Conservation (phyloP, 2,797 vertebrate species). For the Lepus townsendii region DNA sequence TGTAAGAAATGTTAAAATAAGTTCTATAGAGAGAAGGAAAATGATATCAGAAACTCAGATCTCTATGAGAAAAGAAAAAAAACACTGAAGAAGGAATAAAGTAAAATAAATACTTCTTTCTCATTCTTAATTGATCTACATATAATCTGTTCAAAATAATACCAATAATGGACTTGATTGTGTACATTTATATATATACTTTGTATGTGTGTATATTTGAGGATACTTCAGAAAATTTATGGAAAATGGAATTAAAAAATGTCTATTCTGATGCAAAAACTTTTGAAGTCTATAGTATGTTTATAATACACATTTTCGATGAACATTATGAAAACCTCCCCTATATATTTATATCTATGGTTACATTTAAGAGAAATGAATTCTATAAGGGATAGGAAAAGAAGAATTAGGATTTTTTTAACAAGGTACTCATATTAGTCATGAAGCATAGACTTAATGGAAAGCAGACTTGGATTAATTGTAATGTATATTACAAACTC, state of each 20-base stretch:
- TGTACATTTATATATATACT: neutral
- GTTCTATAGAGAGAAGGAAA: too few relatives aligned
- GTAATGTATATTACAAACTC: neutral
- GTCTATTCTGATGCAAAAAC: too few relatives aligned
- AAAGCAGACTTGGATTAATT: neutral
- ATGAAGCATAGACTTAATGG: neutral
- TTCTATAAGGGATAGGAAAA: neutral
- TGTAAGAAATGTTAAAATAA: too few relatives aligned
- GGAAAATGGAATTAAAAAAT: too few relatives aligned
- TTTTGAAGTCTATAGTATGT: too few relatives aligned
- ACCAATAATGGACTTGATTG: neutral
- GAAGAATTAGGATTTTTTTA: neutral
- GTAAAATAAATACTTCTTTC: neutral
- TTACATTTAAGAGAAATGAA: neutral
- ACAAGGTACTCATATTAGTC: neutral
- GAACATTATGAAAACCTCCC: too few relatives aligned
- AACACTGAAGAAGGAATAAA: neutral
- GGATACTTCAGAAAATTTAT: too few relatives aligned
- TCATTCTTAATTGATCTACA: neutral
- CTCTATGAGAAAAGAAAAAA: neutral
- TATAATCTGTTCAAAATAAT: neutral
- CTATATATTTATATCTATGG: neutral
- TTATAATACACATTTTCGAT: too few relatives aligned
- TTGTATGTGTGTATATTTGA: too few relatives aligned
- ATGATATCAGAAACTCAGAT: neutral